Base-by-base conservation (phyloP, 1,140 invertebrate genomes). In the Dinothrombium tinctorium region DNA sequence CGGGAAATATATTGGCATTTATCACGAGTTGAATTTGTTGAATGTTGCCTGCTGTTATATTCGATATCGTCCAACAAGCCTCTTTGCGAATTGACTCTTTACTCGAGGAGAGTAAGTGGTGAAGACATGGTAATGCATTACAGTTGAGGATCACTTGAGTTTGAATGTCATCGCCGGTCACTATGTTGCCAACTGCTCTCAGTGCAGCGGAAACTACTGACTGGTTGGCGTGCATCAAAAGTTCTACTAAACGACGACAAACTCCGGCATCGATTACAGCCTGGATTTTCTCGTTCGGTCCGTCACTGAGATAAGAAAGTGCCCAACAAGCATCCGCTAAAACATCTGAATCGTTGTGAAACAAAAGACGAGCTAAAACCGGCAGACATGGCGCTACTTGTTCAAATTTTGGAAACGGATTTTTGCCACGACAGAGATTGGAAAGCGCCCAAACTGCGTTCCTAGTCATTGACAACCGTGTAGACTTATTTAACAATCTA, bases 361-460 rank as follows among this genome's bases (percentile, higher is more conserved):
- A 86, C 17, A 95, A 61, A 14, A 96, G 63, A 12, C 76, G 67
- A 4, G 84, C 74, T 46, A 96, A 59, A 41, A 92, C 73, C 23
- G 83, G 81, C 42, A 96, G 64, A 53, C 78, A 81, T 50, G 68
- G 65, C 2, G 62, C 61, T 2, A 72, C 68, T 58, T 65, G 48
- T 26, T 69, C 58, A 63, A 95, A 95, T 52, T 87, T 76, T 12
- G 86, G 82, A 1, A 83, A 73, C n/a, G 89, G 89, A 64, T 77
- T 90, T 64, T 95, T 96, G 8, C 87, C 89, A 54, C 89, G 69
- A 58, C 89, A 95, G 35, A 96, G 61, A 62, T 96, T 96, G 28
- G 84, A 92, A 24, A 96, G 58, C 43, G 84, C 81, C 89, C 89
- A 95, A 5, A 94, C 87, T n/a, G 83, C 84, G 63, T 96, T 96